phyloP scores from a whole-genome alignment of 2,797 vertebrate genomes.

The Melopsittacus undulatus region DNA sequence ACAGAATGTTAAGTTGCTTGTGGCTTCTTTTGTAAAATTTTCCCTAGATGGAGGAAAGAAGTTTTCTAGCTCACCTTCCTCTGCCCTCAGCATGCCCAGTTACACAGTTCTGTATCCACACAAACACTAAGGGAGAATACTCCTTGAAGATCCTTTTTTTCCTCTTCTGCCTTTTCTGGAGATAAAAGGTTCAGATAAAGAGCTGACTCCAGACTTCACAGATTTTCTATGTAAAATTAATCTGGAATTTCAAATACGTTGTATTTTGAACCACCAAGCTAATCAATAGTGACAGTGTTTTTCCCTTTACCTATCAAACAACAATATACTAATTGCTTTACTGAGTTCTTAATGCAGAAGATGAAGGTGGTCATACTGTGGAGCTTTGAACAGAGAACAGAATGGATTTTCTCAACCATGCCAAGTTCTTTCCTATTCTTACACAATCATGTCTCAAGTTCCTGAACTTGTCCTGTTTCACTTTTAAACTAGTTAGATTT shows the following conservation, averaged over 20 bases:
- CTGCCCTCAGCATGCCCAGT: not conserved
- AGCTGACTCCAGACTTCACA: not conserved
- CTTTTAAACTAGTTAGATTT: conserved; percentile 31
- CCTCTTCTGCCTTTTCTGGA: not conserved
- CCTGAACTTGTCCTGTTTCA: not conserved
- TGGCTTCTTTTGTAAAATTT: not conserved
- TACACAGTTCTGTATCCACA: not conserved
- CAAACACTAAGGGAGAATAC: not conserved
- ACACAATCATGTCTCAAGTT: not conserved
- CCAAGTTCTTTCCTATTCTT: not conserved
- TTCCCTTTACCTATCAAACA: not conserved
- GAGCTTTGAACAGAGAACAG: not conserved
- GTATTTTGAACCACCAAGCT: not conserved
- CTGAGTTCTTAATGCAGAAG: not conserved
- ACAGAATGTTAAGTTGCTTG: not conserved
- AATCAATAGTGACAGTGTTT: not conserved
- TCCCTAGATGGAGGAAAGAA: not conserved
- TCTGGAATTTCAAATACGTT: not conserved
- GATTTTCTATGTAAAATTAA: not conserved
- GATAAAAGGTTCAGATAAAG: not conserved
- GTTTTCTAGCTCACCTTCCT: not conserved
- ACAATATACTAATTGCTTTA: not conserved
- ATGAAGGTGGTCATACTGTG: not conserved
- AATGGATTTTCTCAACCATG: not conserved
- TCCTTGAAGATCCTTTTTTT: not conserved